Evolutionary conservation across 2,888 invertebrate species (phyloP), one percentile per base, ranked within the genome.

Genomic region (Lasiommata megera): DNA sequence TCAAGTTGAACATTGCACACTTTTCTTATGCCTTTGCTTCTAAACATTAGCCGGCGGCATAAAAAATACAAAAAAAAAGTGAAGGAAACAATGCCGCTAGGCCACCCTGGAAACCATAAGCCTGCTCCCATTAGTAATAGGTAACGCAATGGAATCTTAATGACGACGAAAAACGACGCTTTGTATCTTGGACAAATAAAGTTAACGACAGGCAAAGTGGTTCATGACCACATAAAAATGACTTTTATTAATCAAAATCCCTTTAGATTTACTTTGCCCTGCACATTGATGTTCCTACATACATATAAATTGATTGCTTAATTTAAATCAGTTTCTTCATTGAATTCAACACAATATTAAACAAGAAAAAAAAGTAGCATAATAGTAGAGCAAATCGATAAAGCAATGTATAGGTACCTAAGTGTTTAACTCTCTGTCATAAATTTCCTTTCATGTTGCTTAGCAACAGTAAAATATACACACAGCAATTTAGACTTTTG

Each of bases 1-100:
- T 72, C 71, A 71, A 84, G 85, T 88, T 87, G 80, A 80, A 81
- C 80, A 72, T 82, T 89, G 91, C 91, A 90, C 91, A 91, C 84
- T 79, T 87, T 89, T 83, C 74, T 84, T 80, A 83, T 79, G 76
- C 73, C 80, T 79, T 73, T 77, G 74, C 77, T 79, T 77, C 67
- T 72, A 75, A 79, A 76, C 67, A 70, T 72, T 63, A 79, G 82
- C 76, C 79, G 74, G 75, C 81, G 85, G 64, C 80, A 82, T 79
- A 80, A 84, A 83, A 78, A 78, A 80, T 71, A 80, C 76, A 83
- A 78, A 75, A 75, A n/a, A 23, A 79, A 72, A 74, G 74, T 71
- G 51, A 62, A 60, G 69, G 72, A 76, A 73, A 72, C 57, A 61
- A 76, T 82, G 80, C 79, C 83, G 84, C 73, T 76, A 80, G 82